Evolutionary conservation across 2,113 vertebrate genomes (phyloP).

Genomic region (Etheostoma cragini): DNA sequence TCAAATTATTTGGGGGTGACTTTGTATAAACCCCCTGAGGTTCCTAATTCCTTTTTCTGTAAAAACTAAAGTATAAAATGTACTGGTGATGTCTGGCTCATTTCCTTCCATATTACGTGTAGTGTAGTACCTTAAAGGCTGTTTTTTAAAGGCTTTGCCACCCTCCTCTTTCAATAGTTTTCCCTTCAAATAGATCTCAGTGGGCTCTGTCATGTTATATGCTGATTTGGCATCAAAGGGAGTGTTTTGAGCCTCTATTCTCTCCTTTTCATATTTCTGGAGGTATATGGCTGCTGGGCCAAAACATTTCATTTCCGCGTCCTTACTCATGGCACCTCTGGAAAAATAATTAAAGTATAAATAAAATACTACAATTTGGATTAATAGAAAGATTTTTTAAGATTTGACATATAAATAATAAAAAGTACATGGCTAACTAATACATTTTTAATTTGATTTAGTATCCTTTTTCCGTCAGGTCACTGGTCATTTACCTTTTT

Average conservation of each 20-base stretch:
- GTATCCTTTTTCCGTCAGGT: neutral
- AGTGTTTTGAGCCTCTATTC: constrained; percentile 86
- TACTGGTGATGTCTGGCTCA: neutral
- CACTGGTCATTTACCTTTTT: constrained; percentile 50
- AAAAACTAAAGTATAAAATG: neutral
- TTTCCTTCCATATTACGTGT: neutral
- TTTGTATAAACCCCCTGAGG: neutral
- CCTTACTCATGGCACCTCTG: constrained; percentile 82
- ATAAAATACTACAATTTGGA: neutral
- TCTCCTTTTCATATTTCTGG: constrained; percentile 89
- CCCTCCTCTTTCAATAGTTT: constrained; percentile 84
- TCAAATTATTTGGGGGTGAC: neutral
- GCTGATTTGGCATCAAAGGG: constrained; percentile 92
- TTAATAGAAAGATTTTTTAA: neutral
- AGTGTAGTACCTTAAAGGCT: neutral
- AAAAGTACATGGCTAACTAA: neutral
- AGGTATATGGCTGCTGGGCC: constrained; percentile 88
- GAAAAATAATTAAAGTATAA: neutral
- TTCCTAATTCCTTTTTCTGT: neutral
- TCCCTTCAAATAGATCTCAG: constrained; percentile 88
- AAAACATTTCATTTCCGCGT: constrained; percentile 88
- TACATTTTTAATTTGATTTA: neutral
- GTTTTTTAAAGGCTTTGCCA: constrained; percentile 82
- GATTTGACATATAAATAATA: neutral
- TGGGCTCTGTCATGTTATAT: constrained; percentile 82